Evolutionary conservation across 2,888 invertebrate genomes (phyloP).

Genomic region (Operophtera brumata): DNA sequence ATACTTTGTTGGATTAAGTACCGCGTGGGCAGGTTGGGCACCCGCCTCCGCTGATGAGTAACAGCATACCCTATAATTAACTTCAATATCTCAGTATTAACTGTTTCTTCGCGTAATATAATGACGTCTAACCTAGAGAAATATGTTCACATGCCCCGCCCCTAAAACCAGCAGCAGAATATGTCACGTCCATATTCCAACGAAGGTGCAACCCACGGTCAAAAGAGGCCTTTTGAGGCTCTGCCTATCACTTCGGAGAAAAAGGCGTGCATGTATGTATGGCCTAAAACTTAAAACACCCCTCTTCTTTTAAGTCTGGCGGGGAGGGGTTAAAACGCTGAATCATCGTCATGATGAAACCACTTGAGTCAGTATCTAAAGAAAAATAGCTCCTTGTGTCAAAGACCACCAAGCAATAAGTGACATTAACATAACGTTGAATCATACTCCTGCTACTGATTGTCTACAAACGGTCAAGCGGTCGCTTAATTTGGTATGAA

Average conservation of each 20-base stretch:
- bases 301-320: too few relatives aligned
- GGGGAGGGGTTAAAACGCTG: too few relatives aligned
- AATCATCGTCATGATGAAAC: too few relatives aligned
- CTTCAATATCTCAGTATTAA: constrained; percentile 13
- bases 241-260: too few relatives aligned
- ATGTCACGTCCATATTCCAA: too few relatives aligned
- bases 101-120: neutral
- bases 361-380: too few relatives aligned
- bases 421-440: constrained; percentile 30
- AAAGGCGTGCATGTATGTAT: too few relatives aligned
- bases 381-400: neutral
- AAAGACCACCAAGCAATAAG: constrained; percentile 5
- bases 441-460: constrained; percentile 39
- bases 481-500: constrained; percentile 35
- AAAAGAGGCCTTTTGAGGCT: too few relatives aligned
- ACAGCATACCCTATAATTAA: constrained; percentile 31
- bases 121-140: neutral
- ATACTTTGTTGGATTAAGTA: constrained; percentile 12
- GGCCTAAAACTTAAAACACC: too few relatives aligned
- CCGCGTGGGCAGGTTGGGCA: constrained; percentile 30
- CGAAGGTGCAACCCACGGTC: too few relatives aligned
- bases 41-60: constrained; percentile 34
- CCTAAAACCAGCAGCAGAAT: too few relatives aligned
- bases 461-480: constrained; percentile 46
- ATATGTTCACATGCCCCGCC: too few relatives aligned